Conservation (phyloP, 2,888 invertebrate genomes). For the Phorcus lineatus region DNA sequence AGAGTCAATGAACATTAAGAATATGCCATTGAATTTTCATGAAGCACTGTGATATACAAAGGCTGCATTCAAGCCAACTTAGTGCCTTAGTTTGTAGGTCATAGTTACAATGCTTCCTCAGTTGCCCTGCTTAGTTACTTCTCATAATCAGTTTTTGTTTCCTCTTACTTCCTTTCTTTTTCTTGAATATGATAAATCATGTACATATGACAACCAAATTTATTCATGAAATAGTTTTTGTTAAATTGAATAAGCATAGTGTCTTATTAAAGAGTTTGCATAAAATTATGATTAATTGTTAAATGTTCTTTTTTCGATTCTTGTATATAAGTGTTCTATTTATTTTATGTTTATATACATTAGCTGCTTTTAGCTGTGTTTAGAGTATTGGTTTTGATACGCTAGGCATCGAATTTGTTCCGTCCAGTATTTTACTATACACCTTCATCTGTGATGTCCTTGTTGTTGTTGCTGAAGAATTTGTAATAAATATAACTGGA, state of each 20-base stretch:
- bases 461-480: not conserved
- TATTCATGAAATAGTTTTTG: no score
- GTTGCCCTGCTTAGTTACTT: not conserved
- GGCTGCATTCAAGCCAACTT: no score
- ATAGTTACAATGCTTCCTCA: no score
- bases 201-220: no score
- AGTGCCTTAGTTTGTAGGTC: no score
- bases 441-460: constrained; percentile 6
- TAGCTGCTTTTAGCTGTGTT: not conserved
- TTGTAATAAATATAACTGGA: no score
- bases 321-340: not conserved
- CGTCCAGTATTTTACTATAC: not conserved
- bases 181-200: no score
- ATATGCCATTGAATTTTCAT: not conserved
- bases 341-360: not conserved
- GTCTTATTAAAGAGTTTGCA: no score
- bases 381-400: not conserved
- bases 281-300: not conserved
- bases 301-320: not conserved
- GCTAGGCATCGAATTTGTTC: not conserved
- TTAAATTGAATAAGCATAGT: no score
- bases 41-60: not conserved
- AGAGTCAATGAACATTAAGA: no score
- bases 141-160: not conserved
- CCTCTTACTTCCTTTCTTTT: no score